Conservation (phyloP, 2,797 vertebrate species). For the Spinibarbus caldwelli region DNA sequence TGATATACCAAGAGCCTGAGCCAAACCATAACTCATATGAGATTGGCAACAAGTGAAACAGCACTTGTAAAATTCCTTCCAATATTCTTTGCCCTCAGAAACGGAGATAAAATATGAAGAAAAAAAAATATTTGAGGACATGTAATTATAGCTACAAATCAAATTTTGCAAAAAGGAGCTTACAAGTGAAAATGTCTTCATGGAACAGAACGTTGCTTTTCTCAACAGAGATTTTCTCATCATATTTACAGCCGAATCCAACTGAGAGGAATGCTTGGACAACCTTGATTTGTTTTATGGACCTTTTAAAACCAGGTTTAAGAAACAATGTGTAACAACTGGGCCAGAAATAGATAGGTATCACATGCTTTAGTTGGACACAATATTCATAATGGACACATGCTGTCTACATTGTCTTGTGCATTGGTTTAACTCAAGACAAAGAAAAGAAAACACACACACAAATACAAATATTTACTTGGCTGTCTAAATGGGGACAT, state of each 20-base stretch:
- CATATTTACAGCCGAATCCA: conserved; percentile 53
- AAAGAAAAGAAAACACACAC: conserved; percentile 12
- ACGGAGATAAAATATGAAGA: neutral
- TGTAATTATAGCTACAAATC: conserved; percentile 42
- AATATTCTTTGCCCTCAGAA: conserved; percentile 22
- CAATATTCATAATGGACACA: conserved; percentile 38
- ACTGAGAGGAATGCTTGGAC: conserved; percentile 44
- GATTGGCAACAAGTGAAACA: conserved; percentile 42
- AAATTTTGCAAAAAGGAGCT: conserved; percentile 4
- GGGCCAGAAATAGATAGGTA: conserved; percentile 61
- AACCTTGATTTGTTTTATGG: conserved; percentile 9
- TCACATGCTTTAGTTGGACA: conserved; percentile 66
- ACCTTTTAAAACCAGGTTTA: conserved; percentile 5
- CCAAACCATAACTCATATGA: conserved; percentile 51
- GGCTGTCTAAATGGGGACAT: neutral
- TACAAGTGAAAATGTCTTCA: neutral
- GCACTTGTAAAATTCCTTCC: conserved; percentile 33
- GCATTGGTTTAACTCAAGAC: conserved; percentile 25
- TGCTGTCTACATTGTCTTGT: conserved; percentile 48
- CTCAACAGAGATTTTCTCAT: conserved; percentile 22
- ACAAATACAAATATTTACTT: neutral
- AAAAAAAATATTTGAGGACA: too few species aligned
- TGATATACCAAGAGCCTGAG: neutral
- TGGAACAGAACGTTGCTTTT: conserved; percentile 36
- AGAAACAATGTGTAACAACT: conserved; percentile 38